Conservation (phyloP, 1,140 invertebrate species). For the Cepaea nemoralis region DNA sequence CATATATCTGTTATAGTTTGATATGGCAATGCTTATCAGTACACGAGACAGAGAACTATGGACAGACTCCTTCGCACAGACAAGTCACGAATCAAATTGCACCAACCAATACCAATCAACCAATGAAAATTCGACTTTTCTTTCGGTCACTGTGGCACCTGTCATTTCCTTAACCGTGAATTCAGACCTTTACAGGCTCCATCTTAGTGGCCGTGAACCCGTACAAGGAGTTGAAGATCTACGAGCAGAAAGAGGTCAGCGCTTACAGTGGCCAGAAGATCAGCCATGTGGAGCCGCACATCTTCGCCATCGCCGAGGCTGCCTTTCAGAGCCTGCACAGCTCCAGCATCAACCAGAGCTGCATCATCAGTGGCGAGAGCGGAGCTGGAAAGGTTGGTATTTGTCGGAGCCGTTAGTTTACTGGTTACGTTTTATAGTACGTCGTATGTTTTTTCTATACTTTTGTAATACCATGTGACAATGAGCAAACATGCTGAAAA, state of each 20-base stretch:
- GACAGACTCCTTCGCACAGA: too few relatives aligned
- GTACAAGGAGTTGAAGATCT: conserved; percentile 88
- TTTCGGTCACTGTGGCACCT: too few relatives aligned
- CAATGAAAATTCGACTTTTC: too few relatives aligned
- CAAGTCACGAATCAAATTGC: too few relatives aligned
- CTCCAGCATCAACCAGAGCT: conserved; percentile 78
- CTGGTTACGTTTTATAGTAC: background rate
- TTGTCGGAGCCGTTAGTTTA: background rate
- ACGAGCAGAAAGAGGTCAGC: conserved; percentile 73
- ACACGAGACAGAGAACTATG: too few relatives aligned
- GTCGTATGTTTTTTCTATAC: background rate
- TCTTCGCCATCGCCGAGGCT: conserved; percentile 98
- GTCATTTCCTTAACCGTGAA: conserved; percentile 63
- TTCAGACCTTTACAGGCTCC: conserved; percentile 95
- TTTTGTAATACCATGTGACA: too few relatives aligned
- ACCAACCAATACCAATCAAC: too few relatives aligned
- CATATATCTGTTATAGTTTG: too few relatives aligned
- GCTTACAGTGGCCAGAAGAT: conserved; percentile 96
- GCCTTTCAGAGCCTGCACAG: conserved; percentile 96
- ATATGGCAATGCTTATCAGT: too few relatives aligned
- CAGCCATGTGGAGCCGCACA: conserved; percentile 97
- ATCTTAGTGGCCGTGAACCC: conserved; percentile 98
- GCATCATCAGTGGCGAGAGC: conserved; percentile 94
- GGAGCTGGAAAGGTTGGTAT: conserved; percentile 97
- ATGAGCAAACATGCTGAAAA: too few relatives aligned